Evolutionary conservation across 2,888 invertebrate genomes (phyloP).

Genomic region (Achlya flavicornis): DNA sequence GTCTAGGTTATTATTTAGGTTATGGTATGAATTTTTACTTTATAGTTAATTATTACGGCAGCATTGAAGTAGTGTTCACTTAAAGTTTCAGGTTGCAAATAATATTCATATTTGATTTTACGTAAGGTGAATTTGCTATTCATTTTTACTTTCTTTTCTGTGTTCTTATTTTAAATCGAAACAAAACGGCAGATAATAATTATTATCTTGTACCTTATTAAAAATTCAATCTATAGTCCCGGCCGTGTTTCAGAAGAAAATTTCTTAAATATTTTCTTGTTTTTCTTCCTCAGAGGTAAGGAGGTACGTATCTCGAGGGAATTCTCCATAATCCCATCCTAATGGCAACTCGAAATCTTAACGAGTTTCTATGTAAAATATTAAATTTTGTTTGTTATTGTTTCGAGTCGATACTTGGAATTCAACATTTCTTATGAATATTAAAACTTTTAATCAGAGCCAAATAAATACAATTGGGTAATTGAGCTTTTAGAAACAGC

Average conservation of each 20-base stretch:
- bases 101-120: conserved; percentile 29
- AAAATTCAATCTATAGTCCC: neutral
- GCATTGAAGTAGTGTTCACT: neutral
- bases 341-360: conserved; percentile 11
- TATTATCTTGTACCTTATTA: neutral
- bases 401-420: neutral
- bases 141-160: neutral
- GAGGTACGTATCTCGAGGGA: neutral
- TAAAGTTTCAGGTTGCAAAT: conserved; percentile 18
- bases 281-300: conserved; percentile 9
- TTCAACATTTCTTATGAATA: neutral
- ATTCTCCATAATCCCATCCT: conserved; percentile 10
- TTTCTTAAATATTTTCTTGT: conserved; percentile 8
- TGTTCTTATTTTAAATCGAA: neutral
- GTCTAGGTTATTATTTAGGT: conserved; percentile 46
- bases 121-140: neutral
- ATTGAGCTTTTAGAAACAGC: neutral
- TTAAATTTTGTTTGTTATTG: conserved; percentile 3
- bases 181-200: neutral
- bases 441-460: neutral
- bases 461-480: too few relatives aligned
- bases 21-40: conserved; percentile 28
- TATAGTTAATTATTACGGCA: too few relatives aligned
- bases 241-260: neutral
- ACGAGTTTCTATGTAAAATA: conserved; percentile 3